These are phyloP conservation scores for Hucho hucho DNA, from an alignment of 2,113 vertebrate species.

Conservation along the genomic window DNA sequence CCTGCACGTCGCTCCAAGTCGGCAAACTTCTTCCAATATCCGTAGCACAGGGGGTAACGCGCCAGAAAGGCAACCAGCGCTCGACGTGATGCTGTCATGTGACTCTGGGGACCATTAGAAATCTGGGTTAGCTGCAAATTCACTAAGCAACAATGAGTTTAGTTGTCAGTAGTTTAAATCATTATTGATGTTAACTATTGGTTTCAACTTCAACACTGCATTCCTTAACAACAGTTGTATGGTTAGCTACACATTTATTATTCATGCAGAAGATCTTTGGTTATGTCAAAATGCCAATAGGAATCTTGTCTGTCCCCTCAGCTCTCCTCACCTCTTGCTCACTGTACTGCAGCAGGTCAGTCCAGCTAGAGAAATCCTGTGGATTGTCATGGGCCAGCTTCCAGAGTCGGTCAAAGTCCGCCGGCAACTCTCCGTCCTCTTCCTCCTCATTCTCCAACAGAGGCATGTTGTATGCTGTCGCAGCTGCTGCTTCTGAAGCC, in stretches of 20 bases:
- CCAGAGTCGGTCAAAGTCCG: constrained; percentile 80
- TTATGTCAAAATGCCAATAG: neutral
- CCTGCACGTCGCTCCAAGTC: constrained; percentile 79
- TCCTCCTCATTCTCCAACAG: constrained; percentile 38
- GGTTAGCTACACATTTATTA: too few species aligned
- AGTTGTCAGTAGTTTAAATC: neutral
- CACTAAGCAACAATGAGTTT: too few species aligned
- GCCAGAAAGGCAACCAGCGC: constrained; percentile 78
- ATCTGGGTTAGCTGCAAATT: neutral
- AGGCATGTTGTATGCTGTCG: constrained; percentile 36
- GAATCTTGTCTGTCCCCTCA: neutral
- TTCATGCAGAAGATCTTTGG: neutral
- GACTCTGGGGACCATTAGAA: constrained; percentile 61
- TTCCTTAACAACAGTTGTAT: too few species aligned
- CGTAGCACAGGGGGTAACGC: constrained; percentile 83
- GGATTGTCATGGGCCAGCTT: constrained; percentile 72
- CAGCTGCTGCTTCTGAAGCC: constrained; percentile 21
- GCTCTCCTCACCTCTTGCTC: constrained; percentile 77
- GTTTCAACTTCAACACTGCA: too few species aligned
- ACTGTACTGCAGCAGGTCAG: constrained; percentile 80
- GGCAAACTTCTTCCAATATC: constrained; percentile 87
- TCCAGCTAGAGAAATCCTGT: constrained; percentile 81
- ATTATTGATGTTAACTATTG: too few species aligned
- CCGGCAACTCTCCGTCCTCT: constrained; percentile 67
- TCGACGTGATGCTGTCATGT: constrained; percentile 69